phyloP scores from a whole-genome alignment of 1,140 invertebrate species.

The Anthonomus grandis region DNA sequence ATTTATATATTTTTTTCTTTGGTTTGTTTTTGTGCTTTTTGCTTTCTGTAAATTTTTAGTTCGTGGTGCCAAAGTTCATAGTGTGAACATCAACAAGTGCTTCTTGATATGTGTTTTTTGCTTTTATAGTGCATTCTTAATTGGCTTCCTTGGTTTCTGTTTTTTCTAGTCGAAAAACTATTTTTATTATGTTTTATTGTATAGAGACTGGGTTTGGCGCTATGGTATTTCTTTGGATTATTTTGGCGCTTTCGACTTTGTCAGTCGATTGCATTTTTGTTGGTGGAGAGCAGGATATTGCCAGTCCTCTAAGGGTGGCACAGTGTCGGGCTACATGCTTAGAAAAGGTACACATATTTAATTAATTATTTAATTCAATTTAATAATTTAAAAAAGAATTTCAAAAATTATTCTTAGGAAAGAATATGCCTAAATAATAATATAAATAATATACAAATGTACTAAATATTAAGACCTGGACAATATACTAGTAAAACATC shows the following conservation, averaged over 20 bases:
- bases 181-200: too few relatives aligned
- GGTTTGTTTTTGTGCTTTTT: neutral
- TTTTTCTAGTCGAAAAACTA: neutral
- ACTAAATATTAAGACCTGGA: too few relatives aligned
- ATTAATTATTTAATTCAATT: too few relatives aligned
- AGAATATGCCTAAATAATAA: too few relatives aligned
- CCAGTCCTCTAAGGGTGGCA: slow-evolving; percentile 62
- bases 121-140: slow-evolving; percentile 4
- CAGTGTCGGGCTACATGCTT: slow-evolving; percentile 65
- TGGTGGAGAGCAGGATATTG: slow-evolving; percentile 57
- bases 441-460: too few relatives aligned
- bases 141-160: neutral
- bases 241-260: slow-evolving; percentile 32
- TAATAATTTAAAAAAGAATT: too few relatives aligned
- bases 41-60: neutral
- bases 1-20: neutral
- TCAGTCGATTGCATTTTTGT: slow-evolving; percentile 43
- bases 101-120: neutral
- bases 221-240: slow-evolving; percentile 11
- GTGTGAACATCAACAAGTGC: slow-evolving; percentile 18
- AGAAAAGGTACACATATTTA: slow-evolving; percentile 56
- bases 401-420: too few relatives aligned
- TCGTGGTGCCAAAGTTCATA: neutral
- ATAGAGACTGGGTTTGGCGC: neutral
- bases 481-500: too few relatives aligned